Evolutionary conservation across 92 coral and sea anemone genomes (phyloP).

Genomic region (Pocillopora grandis): DNA sequence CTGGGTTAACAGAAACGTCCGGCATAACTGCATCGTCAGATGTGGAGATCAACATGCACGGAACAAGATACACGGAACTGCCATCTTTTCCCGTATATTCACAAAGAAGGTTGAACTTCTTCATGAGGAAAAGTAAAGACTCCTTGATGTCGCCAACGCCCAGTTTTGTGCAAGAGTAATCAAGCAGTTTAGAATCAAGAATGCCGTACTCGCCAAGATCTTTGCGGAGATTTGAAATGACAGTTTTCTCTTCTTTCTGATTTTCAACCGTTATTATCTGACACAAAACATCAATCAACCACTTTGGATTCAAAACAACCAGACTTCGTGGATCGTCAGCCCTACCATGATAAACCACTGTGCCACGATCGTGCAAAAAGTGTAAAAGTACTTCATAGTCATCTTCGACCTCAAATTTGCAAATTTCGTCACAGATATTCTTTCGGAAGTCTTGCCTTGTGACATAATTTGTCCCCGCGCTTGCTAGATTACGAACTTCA

Average conservation of each 20-base stretch:
- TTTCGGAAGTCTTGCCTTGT: no score
- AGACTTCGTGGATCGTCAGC: neutral
- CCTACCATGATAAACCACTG: neutral
- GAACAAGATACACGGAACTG: neutral
- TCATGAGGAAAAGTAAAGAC: neutral
- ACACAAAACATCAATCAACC: neutral
- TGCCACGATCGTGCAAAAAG: slow-evolving; percentile 9
- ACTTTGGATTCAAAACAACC: slow-evolving; percentile 8
- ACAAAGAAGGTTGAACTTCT: slow-evolving; percentile 17
- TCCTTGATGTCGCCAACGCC: neutral
- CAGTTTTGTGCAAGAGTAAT: neutral
- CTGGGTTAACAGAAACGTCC: neutral
- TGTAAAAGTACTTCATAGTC: neutral
- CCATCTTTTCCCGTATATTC: neutral
- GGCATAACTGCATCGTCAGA: neutral
- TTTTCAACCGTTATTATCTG: neutral
- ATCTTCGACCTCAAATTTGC: no score
- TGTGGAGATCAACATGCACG: neutral
- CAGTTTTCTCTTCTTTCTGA: neutral
- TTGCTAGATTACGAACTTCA: neutral
- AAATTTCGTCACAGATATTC: no score
- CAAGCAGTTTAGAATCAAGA: neutral
- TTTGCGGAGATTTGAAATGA: neutral
- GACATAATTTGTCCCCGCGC: neutral
- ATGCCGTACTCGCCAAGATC: neutral